Evolutionary conservation across 1,140 invertebrate species (phyloP), one percentile per base, ranked within the genome.

Genomic region (Anagrus nilaparvatae): DNA sequence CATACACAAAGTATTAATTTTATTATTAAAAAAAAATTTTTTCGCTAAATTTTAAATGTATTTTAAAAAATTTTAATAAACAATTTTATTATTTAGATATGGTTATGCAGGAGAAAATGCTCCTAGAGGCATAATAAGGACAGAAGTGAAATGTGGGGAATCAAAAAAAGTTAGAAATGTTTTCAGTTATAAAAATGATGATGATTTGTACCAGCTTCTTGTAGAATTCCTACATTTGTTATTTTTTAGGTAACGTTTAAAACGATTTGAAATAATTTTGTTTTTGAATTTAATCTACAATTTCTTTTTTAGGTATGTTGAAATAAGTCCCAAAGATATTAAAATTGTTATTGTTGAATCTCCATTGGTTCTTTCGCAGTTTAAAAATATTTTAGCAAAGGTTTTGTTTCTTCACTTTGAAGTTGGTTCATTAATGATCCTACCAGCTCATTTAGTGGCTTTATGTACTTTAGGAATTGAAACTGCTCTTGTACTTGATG

Each of bases 341-440:
- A 81, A 82, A 58, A 78, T 97, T 37, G 81, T 97, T 1, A 73
- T 97, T 33, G 78, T 96, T 21, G 93, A 97, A 67, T 94, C 89
- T 23, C 67, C 95, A 4, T 70, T 96, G 16, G 81, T 80, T 25
- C 80, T 87, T 1, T 84, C 86, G 3, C 59, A 78, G 29, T 85
- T 92, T 50, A 71, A 88, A 51, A 82, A 95, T 50, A 87, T 82
- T 1, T 62, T 98, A 3, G 91, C 90, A 1, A 87, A 86, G 68
- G 90, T 96, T 12, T 70, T 97, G 8, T 97, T 93, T 58, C 72
- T 75, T 30, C 90, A 97, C 62, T 97, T 85, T 72, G 91, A 96
- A 77, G 87, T 93, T 54, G 72, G 63, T 32, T 61, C 65, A 19
- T 48, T 65, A 31, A 59, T 87, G 41, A 81, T 86, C 60, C 71